Percentiles rank a stretch among this genome's conserved stretches.
phyloP scores from a whole-genome alignment of 92 coral and sea anemone genomes.

The Hydrozoanthus gracilis region DNA sequence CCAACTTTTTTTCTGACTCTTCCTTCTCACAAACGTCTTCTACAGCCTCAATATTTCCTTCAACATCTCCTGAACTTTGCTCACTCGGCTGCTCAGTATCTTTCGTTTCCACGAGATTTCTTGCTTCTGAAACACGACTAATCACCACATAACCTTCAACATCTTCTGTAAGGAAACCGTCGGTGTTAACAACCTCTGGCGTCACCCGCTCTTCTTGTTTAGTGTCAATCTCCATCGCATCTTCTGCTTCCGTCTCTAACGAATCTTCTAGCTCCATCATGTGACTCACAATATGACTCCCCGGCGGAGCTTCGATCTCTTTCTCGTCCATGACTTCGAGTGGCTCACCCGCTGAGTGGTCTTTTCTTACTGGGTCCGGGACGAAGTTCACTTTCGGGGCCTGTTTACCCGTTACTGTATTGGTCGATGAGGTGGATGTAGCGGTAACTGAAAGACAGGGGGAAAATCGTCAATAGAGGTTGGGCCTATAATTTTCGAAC shows the following conservation, averaged over 20 bases:
- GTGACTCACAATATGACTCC: conserved; percentile 23
- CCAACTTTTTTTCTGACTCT: neutral
- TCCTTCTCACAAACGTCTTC: neutral
- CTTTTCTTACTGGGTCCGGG: conserved; percentile 30
- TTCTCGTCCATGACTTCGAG: neutral
- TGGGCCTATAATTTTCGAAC: neutral
- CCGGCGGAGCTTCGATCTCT: conserved; percentile 1
- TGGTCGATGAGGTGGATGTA: neutral
- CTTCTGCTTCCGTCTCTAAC: conserved; percentile 21
- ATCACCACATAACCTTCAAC: conserved; percentile 36
- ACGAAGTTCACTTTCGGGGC: conserved; percentile 22
- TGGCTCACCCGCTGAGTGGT: neutral
- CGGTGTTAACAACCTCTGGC: neutral
- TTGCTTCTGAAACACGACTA: conserved; percentile 24
- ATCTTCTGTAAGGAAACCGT: conserved; percentile 11
- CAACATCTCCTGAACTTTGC: neutral
- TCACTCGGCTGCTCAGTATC: neutral
- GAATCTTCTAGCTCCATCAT: neutral
- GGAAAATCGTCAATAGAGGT: neutral
- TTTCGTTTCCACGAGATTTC: neutral
- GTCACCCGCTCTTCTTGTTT: neutral
- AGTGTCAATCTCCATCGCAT: neutral
- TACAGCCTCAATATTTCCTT: neutral
- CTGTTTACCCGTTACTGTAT: neutral
- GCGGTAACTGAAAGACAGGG: neutral